These are phyloP conservation scores for Ptilodon capucinus DNA, from an alignment of 2,888 invertebrate species.

Conservation along the genomic window DNA sequence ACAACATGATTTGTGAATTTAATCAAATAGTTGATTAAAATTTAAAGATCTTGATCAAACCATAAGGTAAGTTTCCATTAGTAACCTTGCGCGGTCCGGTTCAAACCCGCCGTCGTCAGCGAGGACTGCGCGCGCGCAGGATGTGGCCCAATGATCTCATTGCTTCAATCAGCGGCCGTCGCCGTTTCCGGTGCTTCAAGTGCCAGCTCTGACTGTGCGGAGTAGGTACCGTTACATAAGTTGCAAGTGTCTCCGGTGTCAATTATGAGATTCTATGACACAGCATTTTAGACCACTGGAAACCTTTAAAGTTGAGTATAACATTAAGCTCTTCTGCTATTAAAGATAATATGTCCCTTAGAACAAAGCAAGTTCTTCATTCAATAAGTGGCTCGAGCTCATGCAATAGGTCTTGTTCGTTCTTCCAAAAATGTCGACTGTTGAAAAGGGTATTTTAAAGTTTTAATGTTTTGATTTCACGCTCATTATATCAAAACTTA, in stretches of 20 bases:
- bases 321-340: background rate
- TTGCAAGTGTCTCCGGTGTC: background rate
- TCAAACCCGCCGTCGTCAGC: conserved; percentile 3
- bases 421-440: no score
- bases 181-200: conserved; percentile 12
- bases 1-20: no score
- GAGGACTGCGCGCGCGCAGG: conserved; percentile 21
- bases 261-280: background rate
- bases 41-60: background rate
- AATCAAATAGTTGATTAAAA: background rate
- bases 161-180: conserved; percentile 32
- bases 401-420: no score
- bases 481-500: no score
- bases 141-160: conserved; percentile 39
- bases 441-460: no score
- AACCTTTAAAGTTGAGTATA: background rate
- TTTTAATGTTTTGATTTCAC: no score
- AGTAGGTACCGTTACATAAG: background rate
- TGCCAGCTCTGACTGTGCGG: conserved; percentile 12
- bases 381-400: no score
- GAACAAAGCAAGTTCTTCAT: no score
- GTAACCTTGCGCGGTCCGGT: background rate
- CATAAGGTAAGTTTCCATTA: background rate
- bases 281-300: background rate
- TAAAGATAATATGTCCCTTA: no score